Conservation (phyloP, 2,888 invertebrate species). For the Drosophila paracracens region DNA sequence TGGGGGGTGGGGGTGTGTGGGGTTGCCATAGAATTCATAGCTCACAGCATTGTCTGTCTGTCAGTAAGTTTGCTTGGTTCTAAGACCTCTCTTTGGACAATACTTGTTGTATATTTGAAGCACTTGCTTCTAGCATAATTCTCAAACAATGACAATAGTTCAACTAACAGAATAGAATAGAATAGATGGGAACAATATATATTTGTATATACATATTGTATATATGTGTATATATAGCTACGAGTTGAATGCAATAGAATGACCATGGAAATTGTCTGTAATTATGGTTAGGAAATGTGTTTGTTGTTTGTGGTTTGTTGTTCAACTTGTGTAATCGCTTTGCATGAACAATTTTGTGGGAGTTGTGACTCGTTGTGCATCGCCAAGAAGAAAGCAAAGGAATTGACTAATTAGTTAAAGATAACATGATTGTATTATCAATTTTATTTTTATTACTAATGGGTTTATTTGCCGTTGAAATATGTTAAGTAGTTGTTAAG, state of each 20-base stretch:
- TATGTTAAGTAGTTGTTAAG: neutral
- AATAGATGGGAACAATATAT: constrained; percentile 23
- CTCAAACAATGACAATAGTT: constrained; percentile 70
- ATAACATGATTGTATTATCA: neutral
- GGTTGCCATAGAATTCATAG: neutral
- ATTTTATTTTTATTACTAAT: neutral
- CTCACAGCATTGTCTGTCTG: constrained; percentile 65
- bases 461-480: neutral
- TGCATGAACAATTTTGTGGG: neutral
- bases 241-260: constrained; percentile 29
- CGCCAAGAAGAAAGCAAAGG: neutral
- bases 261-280: constrained; percentile 34
- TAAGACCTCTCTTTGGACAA: constrained; percentile 48
- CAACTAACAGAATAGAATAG: constrained; percentile 40
- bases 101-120: constrained; percentile 44
- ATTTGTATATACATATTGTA: neutral
- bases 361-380: neutral
- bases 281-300: constrained; percentile 50
- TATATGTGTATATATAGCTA: neutral
- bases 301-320: constrained; percentile 11
- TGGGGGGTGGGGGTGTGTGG: neutral
- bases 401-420: constrained; percentile 14
- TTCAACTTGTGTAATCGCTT: constrained; percentile 5
- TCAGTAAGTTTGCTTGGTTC: neutral
- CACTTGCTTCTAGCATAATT: constrained; percentile 62